Conservation (phyloP, 2,888 invertebrate genomes). For the Epsilonema sp. region DNA sequence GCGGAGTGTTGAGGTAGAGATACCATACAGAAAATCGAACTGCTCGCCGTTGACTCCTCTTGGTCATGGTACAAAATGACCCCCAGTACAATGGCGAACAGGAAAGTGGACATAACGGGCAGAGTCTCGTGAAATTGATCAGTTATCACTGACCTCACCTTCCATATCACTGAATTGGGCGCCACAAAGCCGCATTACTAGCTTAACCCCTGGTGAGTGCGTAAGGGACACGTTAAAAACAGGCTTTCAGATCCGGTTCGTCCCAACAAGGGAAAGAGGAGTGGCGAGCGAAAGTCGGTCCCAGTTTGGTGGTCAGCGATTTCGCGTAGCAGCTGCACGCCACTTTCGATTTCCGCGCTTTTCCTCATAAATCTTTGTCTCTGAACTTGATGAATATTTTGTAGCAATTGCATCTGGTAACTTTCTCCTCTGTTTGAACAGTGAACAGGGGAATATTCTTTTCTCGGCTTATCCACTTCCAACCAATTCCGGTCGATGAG, state of each 20-base stretch:
- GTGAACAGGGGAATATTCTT: no score
- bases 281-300: neutral
- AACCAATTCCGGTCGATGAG: no score
- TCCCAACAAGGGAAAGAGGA: neutral
- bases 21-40: conserved; percentile 21
- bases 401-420: no score
- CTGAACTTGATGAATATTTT: no score
- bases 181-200: neutral
- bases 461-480: no score
- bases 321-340: no score
- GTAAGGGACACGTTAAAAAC: neutral
- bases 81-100: conserved; percentile 27
- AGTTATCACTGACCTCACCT: conserved; percentile 3
- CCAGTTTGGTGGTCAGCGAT: neutral
- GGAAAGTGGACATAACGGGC: conserved; percentile 33
- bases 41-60: conserved; percentile 17
- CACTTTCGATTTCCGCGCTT: no score
- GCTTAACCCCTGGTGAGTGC: neutral
- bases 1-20: conserved; percentile 15
- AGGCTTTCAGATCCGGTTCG: neutral
- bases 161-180: neutral
- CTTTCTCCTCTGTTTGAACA: no score
- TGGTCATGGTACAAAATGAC: conserved; percentile 16
- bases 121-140: conserved; percentile 27
- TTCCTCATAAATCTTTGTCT: no score